Conservation (phyloP, 2,888 invertebrate genomes). For the Fragum whitleyi region DNA sequence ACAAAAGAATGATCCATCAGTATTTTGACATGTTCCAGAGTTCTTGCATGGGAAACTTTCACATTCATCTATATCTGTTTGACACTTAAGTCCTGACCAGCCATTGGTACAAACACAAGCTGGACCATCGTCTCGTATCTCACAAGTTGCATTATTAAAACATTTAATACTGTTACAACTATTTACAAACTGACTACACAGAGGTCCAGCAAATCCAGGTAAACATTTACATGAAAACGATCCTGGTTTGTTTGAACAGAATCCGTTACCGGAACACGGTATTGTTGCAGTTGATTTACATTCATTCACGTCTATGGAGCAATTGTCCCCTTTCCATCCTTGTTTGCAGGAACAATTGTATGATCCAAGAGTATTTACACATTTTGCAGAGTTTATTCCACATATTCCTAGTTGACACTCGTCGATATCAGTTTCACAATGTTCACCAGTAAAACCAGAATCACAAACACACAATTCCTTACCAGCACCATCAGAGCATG, state of each 20-base stretch:
- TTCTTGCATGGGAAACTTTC: slow-evolving; percentile 40
- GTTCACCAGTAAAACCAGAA: slow-evolving; percentile 46
- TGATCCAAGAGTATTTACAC: slow-evolving; percentile 21
- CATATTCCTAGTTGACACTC: slow-evolving; percentile 44
- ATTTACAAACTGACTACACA: slow-evolving; percentile 27
- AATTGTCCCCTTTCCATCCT: slow-evolving; percentile 46
- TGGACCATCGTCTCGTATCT: slow-evolving; percentile 39
- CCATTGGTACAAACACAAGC: slow-evolving; percentile 60
- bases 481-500: slow-evolving; percentile 54
- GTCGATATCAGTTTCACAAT: slow-evolving; percentile 46
- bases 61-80: slow-evolving; percentile 59
- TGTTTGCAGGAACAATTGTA: slow-evolving; percentile 39
- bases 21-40: slow-evolving; percentile 44
- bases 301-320: slow-evolving; percentile 47
- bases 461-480: slow-evolving; percentile 61
- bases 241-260: slow-evolving; percentile 51
- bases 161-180: slow-evolving; percentile 47
- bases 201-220: slow-evolving; percentile 36
- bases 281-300: slow-evolving; percentile 52
- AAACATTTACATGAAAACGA: slow-evolving; percentile 51
- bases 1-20: slow-evolving; percentile 49
- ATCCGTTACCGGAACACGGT: slow-evolving; percentile 52
- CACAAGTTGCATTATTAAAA: slow-evolving; percentile 60
- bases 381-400: slow-evolving; percentile 27
- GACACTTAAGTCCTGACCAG: slow-evolving; percentile 50